Percentiles rank a stretch among this genome's conserved stretches.
Conservation (phyloP, 2,888 invertebrate species). For the Xestia xanthographa region DNA sequence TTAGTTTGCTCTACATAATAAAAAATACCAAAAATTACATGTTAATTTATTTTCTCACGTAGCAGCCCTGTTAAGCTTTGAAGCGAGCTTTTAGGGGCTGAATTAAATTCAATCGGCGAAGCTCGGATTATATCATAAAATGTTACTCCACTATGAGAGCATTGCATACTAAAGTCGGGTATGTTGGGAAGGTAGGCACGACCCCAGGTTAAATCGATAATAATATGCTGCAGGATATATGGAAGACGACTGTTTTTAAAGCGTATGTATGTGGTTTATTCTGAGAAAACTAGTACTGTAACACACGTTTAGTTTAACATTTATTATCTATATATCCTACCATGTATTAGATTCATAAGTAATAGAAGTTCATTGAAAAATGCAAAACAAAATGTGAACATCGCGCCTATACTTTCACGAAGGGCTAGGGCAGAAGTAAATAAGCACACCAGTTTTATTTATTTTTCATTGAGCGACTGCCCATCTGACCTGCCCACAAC, state of each 20-base stretch:
- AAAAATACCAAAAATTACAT: neutral
- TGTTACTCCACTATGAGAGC: slow-evolving; percentile 38
- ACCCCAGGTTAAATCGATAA: neutral
- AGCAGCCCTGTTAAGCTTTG: slow-evolving; percentile 53
- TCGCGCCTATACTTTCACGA: too few species aligned
- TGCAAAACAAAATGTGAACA: too few species aligned
- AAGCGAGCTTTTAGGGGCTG: slow-evolving; percentile 54
- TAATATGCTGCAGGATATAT: neutral
- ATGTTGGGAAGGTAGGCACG: neutral
- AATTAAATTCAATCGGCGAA: slow-evolving; percentile 66
- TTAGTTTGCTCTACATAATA: too few species aligned
- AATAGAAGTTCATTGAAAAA: too few species aligned
- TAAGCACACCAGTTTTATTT: too few species aligned
- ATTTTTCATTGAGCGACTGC: too few species aligned
- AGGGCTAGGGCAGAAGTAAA: too few species aligned
- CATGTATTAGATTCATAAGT: too few species aligned
- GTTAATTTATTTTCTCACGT: neutral
- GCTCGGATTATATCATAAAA: slow-evolving; percentile 58
- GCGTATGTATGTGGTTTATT: neutral
- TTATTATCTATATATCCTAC: too few species aligned
- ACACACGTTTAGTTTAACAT: too few species aligned
- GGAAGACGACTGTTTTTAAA: neutral
- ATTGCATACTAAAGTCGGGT: neutral
- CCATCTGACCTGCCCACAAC: too few species aligned
- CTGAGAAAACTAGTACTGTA: too few species aligned